Evolutionary conservation across 30 jellyfish, hydroid and myxozoan species (phyloP).

Genomic region (Hydractinia echinata): DNA sequence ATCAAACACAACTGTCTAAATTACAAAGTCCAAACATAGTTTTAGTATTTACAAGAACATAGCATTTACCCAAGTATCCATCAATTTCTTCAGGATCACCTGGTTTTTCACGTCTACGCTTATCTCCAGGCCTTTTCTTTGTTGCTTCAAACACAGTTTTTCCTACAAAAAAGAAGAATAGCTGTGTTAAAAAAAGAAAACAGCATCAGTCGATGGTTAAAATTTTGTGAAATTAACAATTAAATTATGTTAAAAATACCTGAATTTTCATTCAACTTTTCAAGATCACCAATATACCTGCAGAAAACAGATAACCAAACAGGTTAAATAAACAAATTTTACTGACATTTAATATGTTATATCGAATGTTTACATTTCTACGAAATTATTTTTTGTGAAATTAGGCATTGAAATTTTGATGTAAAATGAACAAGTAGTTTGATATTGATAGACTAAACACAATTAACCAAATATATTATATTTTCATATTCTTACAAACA

Average conservation of each 20-base stretch:
- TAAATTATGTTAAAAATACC: constrained; percentile 38
- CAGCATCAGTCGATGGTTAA: background rate
- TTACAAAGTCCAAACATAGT: too few species aligned
- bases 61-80: constrained; percentile 61
- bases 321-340: too few species aligned
- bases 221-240: background rate
- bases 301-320: background rate
- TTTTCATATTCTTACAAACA: too few species aligned
- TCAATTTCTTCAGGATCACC: constrained; percentile 95
- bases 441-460: too few species aligned
- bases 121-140: constrained; percentile 76
- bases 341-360: too few species aligned
- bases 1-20: too few species aligned
- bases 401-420: too few species aligned
- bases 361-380: too few species aligned
- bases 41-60: background rate
- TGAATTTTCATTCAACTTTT: constrained; percentile 42
- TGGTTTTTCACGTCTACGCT: constrained; percentile 61
- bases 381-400: too few species aligned
- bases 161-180: constrained; percentile 30
- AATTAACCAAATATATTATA: too few species aligned
- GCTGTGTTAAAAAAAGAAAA: background rate
- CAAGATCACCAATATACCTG: constrained; percentile 73
- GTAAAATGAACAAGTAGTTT: too few species aligned
- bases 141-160: constrained; percentile 75